Percentiles rank a stretch among this genome's conserved stretches.
Conservation (phyloP, 2,888 invertebrate genomes). For the Pyrocoelia pectoralis region DNA sequence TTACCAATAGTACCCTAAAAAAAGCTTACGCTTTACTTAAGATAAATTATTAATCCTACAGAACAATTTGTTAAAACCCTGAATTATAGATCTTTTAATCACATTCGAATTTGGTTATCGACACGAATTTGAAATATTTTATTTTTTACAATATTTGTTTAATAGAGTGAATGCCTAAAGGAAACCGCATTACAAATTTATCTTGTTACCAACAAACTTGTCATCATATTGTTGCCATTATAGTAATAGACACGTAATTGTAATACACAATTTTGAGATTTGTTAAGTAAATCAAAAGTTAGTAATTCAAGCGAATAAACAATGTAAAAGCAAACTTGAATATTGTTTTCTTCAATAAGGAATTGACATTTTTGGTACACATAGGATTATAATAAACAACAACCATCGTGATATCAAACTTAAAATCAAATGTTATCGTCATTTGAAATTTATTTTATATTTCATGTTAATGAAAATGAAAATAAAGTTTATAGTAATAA, state of each 20-base stretch:
- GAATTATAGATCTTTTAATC: slow-evolving; percentile 13
- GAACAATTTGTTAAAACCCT: slow-evolving; percentile 16
- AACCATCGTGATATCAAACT: no score
- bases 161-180: neutral
- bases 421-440: no score
- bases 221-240: neutral
- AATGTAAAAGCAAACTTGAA: no score
- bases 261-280: neutral
- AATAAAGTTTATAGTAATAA: no score
- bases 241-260: neutral
- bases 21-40: slow-evolving; percentile 16
- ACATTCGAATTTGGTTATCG: slow-evolving; percentile 23
- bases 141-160: neutral
- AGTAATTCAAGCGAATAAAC: no score
- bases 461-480: no score
- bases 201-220: neutral
- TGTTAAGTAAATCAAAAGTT: slow-evolving; percentile 1
- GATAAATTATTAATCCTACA: slow-evolving; percentile 10
- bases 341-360: no score
- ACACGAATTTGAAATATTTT: slow-evolving; percentile 9
- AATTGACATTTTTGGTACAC: no score
- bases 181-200: neutral
- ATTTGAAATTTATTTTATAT: no score
- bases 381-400: no score
- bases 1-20: slow-evolving; percentile 21